Conservation (phyloP, 2,888 invertebrate genomes). For the Scaptodrosophila latifasciaeformis region DNA sequence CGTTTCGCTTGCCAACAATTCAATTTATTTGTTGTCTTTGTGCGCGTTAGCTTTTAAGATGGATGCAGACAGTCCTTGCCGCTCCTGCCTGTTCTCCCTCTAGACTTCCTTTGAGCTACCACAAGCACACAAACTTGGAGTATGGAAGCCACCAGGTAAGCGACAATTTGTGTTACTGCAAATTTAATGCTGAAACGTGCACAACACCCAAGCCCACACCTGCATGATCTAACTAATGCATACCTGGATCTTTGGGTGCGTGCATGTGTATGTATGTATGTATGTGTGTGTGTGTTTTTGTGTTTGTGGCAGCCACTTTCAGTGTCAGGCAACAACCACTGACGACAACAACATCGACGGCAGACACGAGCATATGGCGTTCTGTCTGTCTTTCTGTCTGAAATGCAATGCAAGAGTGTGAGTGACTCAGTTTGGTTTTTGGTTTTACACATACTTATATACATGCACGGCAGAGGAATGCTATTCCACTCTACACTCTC, state of each 20-base stretch:
- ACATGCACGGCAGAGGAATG: conserved; percentile 41
- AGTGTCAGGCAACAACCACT: conserved; percentile 46
- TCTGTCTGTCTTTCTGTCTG: neutral
- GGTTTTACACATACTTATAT: conserved; percentile 66
- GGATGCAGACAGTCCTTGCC: neutral
- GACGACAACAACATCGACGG: no score
- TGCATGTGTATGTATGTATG: neutral
- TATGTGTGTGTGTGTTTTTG: conserved; percentile 26
- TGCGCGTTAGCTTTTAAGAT: conserved; percentile 54
- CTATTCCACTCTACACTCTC: neutral
- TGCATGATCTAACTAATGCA: no score
- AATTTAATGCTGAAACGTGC: conserved; percentile 65
- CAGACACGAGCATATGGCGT: no score
- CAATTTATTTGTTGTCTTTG: conserved; percentile 66
- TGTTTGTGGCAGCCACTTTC: conserved; percentile 31
- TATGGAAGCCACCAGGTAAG: conserved; percentile 48
- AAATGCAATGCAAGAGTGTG: neutral
- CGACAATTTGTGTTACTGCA: conserved; percentile 69
- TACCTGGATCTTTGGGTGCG: no score
- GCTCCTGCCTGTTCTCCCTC: neutral
- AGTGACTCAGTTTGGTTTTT: conserved; percentile 52
- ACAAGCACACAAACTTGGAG: conserved; percentile 5
- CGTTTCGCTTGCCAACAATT: conserved; percentile 59
- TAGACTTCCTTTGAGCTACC: conserved; percentile 1
- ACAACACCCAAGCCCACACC: conserved; percentile 11